Evolutionary conservation across 1,140 invertebrate species (phyloP), one percentile per base, ranked within the genome.

Genomic region (Drosophila grimshawi): DNA sequence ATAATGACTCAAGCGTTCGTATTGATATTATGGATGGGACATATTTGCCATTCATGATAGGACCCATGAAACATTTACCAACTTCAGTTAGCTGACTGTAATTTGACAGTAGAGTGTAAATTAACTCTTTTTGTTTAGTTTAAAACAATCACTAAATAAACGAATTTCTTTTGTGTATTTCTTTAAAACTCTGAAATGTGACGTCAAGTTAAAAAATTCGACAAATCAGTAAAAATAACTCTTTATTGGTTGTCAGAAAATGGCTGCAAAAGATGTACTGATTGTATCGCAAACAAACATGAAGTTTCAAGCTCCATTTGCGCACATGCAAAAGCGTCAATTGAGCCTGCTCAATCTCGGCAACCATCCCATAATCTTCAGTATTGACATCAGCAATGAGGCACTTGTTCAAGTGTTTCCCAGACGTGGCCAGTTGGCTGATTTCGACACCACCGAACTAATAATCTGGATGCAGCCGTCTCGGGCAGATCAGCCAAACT

Each of bases 271-370:
- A 1, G 51, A 63, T 49, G 41, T 61, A 1, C 11, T 81, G 2
- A 59, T 81, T 51, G 48, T 81, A 0, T 69, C 68, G 11, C 78
- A 74, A 0, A 3, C 29, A 5, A 66, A 27, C 8, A 2, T 81
- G 0, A 73, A 49, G 39, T 81, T 81, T 4, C 78, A 63, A 29
- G 51, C 69, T 3, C 68, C 78, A 2, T 51, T 74, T 29, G n/a
- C 29, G n/a, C 41, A 69, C 27, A 11, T 29, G 2, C 80, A 81
- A 11, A 69, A 59, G 37, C 80, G 80, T 5, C 41, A 69, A 4
- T 30, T 81, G 11, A 62, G 55, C 5, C 41, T 81, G 46, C 41
- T 78, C 1, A 81, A 81, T 60, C 7, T 76, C 53, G 62, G 55
- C 10, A n/a, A 11, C 4, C 35, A 45, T 30, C 30, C 32, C 3